These are phyloP conservation scores for Pachydiplax longipennis DNA, from an alignment of 2,888 invertebrate species.

Conservation along the genomic window DNA sequence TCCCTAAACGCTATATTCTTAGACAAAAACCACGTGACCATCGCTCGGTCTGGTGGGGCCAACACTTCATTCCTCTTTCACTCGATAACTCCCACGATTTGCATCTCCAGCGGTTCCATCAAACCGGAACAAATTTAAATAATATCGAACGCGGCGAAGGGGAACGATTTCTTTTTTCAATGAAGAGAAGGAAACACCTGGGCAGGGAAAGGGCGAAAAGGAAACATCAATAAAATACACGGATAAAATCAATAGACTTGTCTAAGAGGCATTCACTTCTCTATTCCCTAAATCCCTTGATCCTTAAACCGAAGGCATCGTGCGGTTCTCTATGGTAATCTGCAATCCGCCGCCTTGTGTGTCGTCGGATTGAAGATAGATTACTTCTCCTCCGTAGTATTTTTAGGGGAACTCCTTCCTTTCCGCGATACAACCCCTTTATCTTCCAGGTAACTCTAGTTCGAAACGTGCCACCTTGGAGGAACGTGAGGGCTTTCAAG, in stretches of 20 bases:
- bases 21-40: no score
- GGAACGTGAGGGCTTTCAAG: background rate
- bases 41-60: no score
- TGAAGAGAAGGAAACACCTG: background rate
- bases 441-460: background rate
- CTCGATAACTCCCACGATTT: background rate
- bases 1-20: no score
- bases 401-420: no score
- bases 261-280: background rate
- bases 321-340: no score
- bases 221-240: background rate
- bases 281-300: background rate
- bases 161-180: background rate
- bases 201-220: background rate
- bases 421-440: no score
- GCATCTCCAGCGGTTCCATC: background rate
- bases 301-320: background rate
- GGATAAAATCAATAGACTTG: background rate
- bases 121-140: background rate
- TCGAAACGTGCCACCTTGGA: background rate
- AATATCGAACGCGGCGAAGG: background rate
- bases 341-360: no score
- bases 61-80: background rate
- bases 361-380: no score
- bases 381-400: no score